A percentile compares a stretch with the other conserved stretches of the same genome.
Evolutionary conservation across 92 coral and sea anemone genomes (phyloP).

Genomic region (Desmophyllum pertusum): DNA sequence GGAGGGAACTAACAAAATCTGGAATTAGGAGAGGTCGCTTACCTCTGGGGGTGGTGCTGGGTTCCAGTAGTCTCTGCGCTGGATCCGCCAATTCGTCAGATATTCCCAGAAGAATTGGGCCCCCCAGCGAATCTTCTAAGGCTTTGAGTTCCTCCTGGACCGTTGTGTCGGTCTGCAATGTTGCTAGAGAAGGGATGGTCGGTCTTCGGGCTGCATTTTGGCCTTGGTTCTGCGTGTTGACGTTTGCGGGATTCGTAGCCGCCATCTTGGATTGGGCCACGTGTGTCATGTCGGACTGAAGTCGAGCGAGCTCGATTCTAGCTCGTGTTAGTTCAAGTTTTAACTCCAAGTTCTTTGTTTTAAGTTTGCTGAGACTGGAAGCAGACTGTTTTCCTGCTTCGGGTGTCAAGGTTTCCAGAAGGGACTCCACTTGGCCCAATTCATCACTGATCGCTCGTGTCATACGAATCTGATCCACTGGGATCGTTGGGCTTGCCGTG

Average conservation of each 20-base stretch:
- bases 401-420: slow-evolving; percentile 29
- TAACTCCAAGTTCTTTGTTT: slow-evolving; percentile 25
- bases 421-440: slow-evolving; percentile 34
- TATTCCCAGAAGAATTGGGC: slow-evolving; percentile 39
- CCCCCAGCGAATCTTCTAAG: slow-evolving; percentile 40
- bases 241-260: slow-evolving; percentile 13
- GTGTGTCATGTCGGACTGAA: slow-evolving; percentile 11
- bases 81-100: slow-evolving; percentile 35
- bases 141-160: slow-evolving; percentile 50
- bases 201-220: neutral
- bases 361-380: neutral
- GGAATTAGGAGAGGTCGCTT: too few species aligned
- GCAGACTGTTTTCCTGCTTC: slow-evolving; percentile 2
- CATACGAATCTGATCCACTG: too few species aligned
- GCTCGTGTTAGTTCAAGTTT: slow-evolving; percentile 44
- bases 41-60: neutral
- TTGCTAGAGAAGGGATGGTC: slow-evolving; percentile 29
- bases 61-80: neutral
- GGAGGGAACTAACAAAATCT: neutral
- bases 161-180: slow-evolving; percentile 34
- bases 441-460: slow-evolving; percentile 16
- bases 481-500: too few species aligned
- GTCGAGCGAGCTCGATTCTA: slow-evolving; percentile 38
- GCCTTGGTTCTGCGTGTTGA: slow-evolving; percentile 30
- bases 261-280: slow-evolving; percentile 27